These are phyloP conservation scores for Cyrtorhinus lividipennis DNA, from an alignment of 1,140 invertebrate species.

Conservation along the genomic window DNA sequence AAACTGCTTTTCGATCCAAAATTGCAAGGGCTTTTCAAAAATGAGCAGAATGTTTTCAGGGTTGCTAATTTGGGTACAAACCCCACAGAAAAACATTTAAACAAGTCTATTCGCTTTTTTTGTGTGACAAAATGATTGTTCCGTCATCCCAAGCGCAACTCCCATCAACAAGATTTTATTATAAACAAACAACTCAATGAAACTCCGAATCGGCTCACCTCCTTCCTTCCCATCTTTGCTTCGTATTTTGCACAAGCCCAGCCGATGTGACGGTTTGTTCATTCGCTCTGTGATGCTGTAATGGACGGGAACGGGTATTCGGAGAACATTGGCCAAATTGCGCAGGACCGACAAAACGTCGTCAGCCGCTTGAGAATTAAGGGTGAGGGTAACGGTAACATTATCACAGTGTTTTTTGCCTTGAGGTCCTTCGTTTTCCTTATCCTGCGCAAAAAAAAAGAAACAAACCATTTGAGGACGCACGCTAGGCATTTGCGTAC, in stretches of 20 bases:
- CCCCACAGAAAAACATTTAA: too few species aligned
- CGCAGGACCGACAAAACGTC: constrained; percentile 81
- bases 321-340: constrained; percentile 78
- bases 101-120: too few species aligned
- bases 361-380: constrained; percentile 76
- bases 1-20: too few species aligned
- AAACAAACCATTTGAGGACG: background rate
- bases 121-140: too few species aligned
- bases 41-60: too few species aligned
- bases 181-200: too few species aligned
- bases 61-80: too few species aligned
- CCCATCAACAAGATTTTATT: too few species aligned
- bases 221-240: constrained; percentile 73
- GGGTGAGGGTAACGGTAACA: constrained; percentile 81
- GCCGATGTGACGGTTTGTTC: constrained; percentile 61
- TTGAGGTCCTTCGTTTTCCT: constrained; percentile 25
- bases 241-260: constrained; percentile 63
- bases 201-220: too few species aligned
- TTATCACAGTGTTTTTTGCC: constrained; percentile 33
- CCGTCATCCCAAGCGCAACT: too few species aligned
- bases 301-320: constrained; percentile 70
- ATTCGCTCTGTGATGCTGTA: constrained; percentile 73
- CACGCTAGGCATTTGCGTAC: background rate
- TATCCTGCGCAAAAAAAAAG: constrained; percentile 23
- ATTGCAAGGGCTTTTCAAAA: too few species aligned